Evolutionary conservation across 2,113 vertebrate species (phyloP), one percentile per base, ranked within the genome.

Genomic region (Macrotus californicus): DNA sequence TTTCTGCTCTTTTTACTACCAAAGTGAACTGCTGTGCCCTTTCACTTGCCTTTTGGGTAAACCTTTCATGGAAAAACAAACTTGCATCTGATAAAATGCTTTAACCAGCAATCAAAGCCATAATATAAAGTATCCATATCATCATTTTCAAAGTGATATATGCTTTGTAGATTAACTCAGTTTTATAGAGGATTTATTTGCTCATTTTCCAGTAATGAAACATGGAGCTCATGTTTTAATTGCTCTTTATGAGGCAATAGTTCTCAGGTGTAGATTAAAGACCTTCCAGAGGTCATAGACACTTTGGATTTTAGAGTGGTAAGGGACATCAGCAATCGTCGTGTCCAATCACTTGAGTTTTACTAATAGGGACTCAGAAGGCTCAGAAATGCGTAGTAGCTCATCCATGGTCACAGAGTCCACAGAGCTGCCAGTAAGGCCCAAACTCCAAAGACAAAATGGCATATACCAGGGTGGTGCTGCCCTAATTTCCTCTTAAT

Each of bases 1-100:
- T 87, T 89, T 66, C 34, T 61, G 84, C 46, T 88, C 66, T 94
- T 96, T 93, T 93, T 82, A 92, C 59, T 94, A 34, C 24, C 50
- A 61, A 56, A 82, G 41, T 79, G n/a, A 94, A 73, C n/a, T 41
- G 64, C 21, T 5, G 52, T 87, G 31, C 5, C 4, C 56, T 41
- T 76, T 88, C 7, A 36, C 24, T 87, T 79, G 59, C 56, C 92
- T 89, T 89, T 84, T 21, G 46, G 36, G 43, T 88, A 70, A 87
- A 64, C 36, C 24, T 93, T 83, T 43, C 46, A 72, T 70, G 86
- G 43, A 89, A 87, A 96, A 96, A 70, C 39, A 93, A 75, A 81
- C 5, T 93, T 96, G 48, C 19, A 61, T 76, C 43, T 89, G n/a
- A 86, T 82, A 75, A 91, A 87, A 85, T 73, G 26, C 69, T 92